Evolutionary conservation across 2,888 invertebrate species (phyloP), one percentile per base, ranked within the genome.

Genomic region (Dolomedes plantarius): DNA sequence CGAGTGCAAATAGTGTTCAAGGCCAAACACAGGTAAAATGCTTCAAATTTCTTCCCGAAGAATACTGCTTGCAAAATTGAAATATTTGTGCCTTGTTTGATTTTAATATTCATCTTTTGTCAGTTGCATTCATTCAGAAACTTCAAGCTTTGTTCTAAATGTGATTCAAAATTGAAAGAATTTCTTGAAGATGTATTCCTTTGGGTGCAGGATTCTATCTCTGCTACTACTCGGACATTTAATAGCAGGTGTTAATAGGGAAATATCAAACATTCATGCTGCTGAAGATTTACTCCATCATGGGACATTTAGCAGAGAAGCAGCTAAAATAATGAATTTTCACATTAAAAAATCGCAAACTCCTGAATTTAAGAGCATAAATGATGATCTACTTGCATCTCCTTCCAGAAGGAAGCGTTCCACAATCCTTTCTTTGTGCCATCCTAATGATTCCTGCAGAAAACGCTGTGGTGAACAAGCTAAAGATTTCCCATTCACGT

Each of bases 371-470:
- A 6, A 56, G 3, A 56, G 56, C 23, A 5, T 7, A 9, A 5
- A 36, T 36, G 36, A 36, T 36, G 9, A 36, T 36, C 19, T 50
- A 19, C 9, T 0, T 16, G 16, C 50, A 50, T 50, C 16, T 13
- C 16, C 9, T 11, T 31, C 29, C n/a, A 65, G n/a, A n/a, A 27
- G 28, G 16, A 27, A 32, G 16, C 41, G 13, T 27, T 41, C 69
- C 41, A 16, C 9, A 9, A 23, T 13, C 3, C 9, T 13, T 6
- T 29, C 19, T 28, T 36, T 82, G 0, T 87, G 87, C 39, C 27
- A 71, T 13, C 83, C 83, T 0, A 75, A 65, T 3, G 87, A 87
- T 16, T 83, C 87, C 0, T 87, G 87, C 32, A 9, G 3, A 1
- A 39, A 23, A 28, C 78, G 87, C 9, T 87, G 87, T 32, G 76